These are phyloP conservation scores for Hydrochoerus hydrochaeris DNA, from an alignment of 2,113 vertebrate genomes.

Conservation along the genomic window DNA sequence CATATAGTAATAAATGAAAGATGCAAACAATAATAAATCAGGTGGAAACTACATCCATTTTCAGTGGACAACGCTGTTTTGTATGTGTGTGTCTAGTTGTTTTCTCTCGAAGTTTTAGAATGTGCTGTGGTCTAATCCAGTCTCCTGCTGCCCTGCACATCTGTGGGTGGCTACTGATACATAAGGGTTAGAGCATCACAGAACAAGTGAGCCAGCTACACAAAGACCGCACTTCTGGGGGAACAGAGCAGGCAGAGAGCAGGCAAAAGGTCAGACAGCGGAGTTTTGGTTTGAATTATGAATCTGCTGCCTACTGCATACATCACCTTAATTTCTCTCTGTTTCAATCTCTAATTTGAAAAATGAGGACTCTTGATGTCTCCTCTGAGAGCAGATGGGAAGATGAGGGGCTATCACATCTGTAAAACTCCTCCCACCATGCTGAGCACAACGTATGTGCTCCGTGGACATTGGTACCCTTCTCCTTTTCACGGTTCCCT, in stretches of 20 bases:
- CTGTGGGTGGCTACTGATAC: background rate
- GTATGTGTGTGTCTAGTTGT: background rate
- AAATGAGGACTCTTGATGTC: background rate
- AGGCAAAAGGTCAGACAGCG: background rate
- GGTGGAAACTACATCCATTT: background rate
- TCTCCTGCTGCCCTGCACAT: background rate
- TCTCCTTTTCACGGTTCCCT: background rate
- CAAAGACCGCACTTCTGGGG: background rate
- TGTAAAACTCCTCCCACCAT: background rate
- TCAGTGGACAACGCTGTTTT: background rate
- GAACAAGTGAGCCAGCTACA: background rate
- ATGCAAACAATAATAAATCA: background rate
- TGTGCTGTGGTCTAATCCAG: background rate
- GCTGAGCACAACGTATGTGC: background rate
- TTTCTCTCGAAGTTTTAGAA: background rate
- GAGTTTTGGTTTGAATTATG: background rate
- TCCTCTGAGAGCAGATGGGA: background rate
- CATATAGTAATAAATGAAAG: background rate
- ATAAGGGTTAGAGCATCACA: background rate
- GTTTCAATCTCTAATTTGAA: slow-evolving; percentile 15
- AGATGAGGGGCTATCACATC: background rate
- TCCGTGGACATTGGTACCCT: background rate
- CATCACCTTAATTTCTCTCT: background rate
- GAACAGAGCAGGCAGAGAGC: background rate
- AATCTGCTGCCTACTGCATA: background rate